Conservation (phyloP, 2,113 vertebrate species). For the Neodon shergylaensis region DNA sequence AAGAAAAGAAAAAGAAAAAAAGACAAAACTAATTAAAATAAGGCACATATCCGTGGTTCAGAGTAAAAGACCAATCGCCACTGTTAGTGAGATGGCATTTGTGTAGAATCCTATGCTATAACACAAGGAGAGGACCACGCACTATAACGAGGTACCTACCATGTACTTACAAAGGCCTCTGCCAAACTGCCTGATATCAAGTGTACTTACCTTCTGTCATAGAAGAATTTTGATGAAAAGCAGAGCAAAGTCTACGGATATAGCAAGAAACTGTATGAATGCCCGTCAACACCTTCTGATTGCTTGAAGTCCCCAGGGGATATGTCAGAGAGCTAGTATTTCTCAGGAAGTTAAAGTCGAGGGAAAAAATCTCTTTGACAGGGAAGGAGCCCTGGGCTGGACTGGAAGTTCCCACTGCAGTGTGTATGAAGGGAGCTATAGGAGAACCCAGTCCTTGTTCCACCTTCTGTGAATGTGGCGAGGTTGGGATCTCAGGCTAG, state of each 20-base stretch:
- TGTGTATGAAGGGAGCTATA: rapidly evolving
- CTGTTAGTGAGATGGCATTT: no score
- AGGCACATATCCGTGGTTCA: no score
- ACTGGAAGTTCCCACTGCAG: no score
- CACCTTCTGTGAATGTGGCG: rapidly evolving
- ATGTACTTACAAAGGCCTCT: background rate
- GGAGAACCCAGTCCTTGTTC: no score
- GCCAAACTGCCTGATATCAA: rapidly evolving
- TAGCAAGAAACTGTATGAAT: no score
- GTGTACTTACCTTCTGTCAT: background rate
- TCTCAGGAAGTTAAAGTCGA: background rate
- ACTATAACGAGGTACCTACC: rapidly evolving
- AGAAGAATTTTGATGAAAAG: background rate
- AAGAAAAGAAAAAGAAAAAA: no score
- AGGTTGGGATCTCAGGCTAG: background rate
- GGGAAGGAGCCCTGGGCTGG: no score
- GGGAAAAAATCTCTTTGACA: background rate
- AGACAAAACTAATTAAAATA: background rate
- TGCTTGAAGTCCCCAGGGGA: background rate
- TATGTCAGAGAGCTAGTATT: no score
- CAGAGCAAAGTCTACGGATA: no score
- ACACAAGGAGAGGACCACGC: rapidly evolving
- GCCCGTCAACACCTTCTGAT: no score
- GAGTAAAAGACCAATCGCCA: background rate
- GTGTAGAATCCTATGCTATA: background rate